phyloP scores from a whole-genome alignment of 2,888 invertebrate species.

The Phengaris arion region DNA sequence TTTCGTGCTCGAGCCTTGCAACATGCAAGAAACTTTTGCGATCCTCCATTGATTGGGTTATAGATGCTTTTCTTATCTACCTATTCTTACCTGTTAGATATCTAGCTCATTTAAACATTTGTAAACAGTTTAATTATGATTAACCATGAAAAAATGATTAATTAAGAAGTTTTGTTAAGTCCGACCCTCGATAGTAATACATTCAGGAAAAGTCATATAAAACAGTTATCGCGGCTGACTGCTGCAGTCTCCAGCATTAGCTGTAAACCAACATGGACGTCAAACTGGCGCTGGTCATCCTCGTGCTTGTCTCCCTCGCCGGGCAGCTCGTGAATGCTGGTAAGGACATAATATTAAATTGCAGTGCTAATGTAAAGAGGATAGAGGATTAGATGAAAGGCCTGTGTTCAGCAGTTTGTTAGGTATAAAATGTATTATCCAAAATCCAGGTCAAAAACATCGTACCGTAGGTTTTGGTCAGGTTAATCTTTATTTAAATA shows the following conservation, averaged over 20 bases:
- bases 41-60: too few species aligned
- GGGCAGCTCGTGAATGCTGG: slow-evolving; percentile 50
- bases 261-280: slow-evolving; percentile 47
- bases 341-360: slow-evolving; percentile 43
- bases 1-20: too few species aligned
- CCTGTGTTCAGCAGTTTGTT: too few species aligned
- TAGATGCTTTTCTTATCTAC: too few species aligned
- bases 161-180: slow-evolving; percentile 37
- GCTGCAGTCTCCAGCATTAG: slow-evolving; percentile 27
- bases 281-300: slow-evolving; percentile 45
- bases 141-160: background rate
- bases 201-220: slow-evolving; percentile 57
- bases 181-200: slow-evolving; percentile 42
- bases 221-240: slow-evolving; percentile 32
- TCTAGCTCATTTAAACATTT: too few species aligned
- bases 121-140: too few species aligned
- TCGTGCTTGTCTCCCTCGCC: slow-evolving; percentile 44
- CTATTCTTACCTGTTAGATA: too few species aligned
- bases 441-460: too few species aligned
- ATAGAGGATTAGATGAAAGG: background rate
- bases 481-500: background rate
- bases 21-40: too few species aligned
- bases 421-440: too few species aligned
- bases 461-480: background rate
- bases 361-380: background rate